Base-by-base conservation (phyloP, 2,888 invertebrate species). In the Platycheirus albimanus region DNA sequence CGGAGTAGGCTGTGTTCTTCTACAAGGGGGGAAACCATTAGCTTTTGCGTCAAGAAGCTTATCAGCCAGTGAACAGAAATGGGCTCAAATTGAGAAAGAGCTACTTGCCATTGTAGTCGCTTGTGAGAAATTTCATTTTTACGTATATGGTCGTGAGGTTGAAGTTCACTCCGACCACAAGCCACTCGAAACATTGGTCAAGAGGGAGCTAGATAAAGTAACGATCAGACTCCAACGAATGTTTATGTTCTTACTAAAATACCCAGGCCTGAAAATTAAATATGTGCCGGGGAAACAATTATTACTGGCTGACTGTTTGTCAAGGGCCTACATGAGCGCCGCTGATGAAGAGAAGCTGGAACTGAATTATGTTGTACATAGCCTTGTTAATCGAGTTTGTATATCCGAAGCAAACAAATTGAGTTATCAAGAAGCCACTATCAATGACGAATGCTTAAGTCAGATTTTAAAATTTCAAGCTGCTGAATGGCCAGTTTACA, bases 51-150 rank as follows among this genome's bases (percentile, higher is more conserved):
- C 24, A 24, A 3, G 24, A 24, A 24, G 24, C 24, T 24, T 24
- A 24, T 52, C 33, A 10, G 10, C 17, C 17, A 52, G 52, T 24
- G 24, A 24, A 6, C 24, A 24, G 24, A 24, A 24, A 38, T 89
- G 88, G 85, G 86, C 88, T 3, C 89, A 91, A 85, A 89, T 91
- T 6, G 89, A 90, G 85, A 90, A 90, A 76, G 88, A 90, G 81
- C 69, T 88, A 2, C 81, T 90, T 51, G 88, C 36, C 88, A 30
- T 89, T 11, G 86, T 86, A 3, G 88, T 87, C 80, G 87, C 88
- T 3, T 86, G 86, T 43, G 81, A 66, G 10, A 72, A 78, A 7
- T 67, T 72, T 41, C 66, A 78, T 47, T 70, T 30, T 7, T 66
- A 78, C 17, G 6, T 24, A 24, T 24, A 24, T 24, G 24, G 24